Base-by-base conservation (phyloP, 2,888 invertebrate species). In the Macrosiphum euphorbiae region DNA sequence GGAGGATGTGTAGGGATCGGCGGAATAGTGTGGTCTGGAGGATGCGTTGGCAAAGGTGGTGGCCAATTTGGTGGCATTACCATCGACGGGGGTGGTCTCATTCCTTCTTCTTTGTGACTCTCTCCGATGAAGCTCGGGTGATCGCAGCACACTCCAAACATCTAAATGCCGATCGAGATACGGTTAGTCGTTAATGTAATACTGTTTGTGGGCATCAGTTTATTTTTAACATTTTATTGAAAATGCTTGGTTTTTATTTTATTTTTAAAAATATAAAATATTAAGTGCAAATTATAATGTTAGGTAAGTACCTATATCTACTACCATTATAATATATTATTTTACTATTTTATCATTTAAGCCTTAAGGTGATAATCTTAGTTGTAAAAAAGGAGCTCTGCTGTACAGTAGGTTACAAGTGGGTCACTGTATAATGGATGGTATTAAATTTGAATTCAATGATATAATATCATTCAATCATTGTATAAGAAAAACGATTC, bases 71-170 rank as follows among this genome's bases (percentile, higher is more conserved):
- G 94, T 35, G 88, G 91, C 61, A 94, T 94, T 55, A 96, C 91
- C 55, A 89, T 85, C 2, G 86, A 8, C 35, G 94, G 61, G 8
- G 94, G 90, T 16, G 88, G 96, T 96, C 94, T 58, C 4, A 86
- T 95, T 95, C 13, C 96, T 96, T 3, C 95, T 96, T 95, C 96
- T 96, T 92, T 92, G n/a, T 92, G 92, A 8, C 67, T 88, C 11
- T 88, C 92, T 20, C 67, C 52, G 16, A 92, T 3, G 7, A 92
- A 11, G 44, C 28, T 78, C 78, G 88, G 88, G 0, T 92, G 92
- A 92, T 92, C 92, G 78, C 92, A 97, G 97, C 58, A 98, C 98
- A 87, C 98, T 98, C 98, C 98, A 98, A 94, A 96, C 96, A 50
- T 95, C 95, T 47, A 95, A 95, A 35, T 95, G 94, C 84, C 55